Conservation (phyloP, 2,888 invertebrate species). For the Lasius fuliginosus region DNA sequence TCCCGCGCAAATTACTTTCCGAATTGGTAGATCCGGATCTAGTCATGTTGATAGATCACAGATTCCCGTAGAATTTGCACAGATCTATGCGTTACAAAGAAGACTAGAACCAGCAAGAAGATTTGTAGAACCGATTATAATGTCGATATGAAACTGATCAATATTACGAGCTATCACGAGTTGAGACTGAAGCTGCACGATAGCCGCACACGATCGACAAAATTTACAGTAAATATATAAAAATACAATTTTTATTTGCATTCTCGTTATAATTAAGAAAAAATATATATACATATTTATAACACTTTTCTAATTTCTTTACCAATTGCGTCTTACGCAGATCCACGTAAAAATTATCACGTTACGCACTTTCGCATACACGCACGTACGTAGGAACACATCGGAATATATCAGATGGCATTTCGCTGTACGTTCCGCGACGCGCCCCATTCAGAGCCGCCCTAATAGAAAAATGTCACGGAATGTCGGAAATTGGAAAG, state of each 20-base stretch:
- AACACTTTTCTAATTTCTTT: neutral
- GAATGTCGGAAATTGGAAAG: conserved; percentile 86
- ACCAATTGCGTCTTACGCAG: neutral
- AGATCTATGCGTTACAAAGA: neutral
- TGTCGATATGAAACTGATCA: neutral
- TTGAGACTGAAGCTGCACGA: neutral
- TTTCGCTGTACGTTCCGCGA: conserved; percentile 82
- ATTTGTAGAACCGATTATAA: neutral
- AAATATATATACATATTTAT: neutral
- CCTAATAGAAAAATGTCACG: conserved; percentile 85
- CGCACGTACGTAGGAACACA: conserved; percentile 77
- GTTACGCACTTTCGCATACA: conserved; percentile 54
- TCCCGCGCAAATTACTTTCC: conserved; percentile 32
- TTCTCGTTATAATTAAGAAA: neutral
- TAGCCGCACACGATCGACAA: neutral
- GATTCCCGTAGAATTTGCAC: conserved; percentile 21
- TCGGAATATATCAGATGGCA: conserved; percentile 83
- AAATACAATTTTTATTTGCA: neutral
- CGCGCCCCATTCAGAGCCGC: conserved; percentile 84
- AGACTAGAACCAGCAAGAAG: conserved; percentile 1
- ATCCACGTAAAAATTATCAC: neutral
- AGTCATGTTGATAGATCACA: neutral
- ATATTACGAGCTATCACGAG: neutral
- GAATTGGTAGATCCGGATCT: neutral
- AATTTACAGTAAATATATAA: neutral